phyloP scores from a whole-genome alignment of 2,113 vertebrate genomes.

The Pimephales promelas region DNA sequence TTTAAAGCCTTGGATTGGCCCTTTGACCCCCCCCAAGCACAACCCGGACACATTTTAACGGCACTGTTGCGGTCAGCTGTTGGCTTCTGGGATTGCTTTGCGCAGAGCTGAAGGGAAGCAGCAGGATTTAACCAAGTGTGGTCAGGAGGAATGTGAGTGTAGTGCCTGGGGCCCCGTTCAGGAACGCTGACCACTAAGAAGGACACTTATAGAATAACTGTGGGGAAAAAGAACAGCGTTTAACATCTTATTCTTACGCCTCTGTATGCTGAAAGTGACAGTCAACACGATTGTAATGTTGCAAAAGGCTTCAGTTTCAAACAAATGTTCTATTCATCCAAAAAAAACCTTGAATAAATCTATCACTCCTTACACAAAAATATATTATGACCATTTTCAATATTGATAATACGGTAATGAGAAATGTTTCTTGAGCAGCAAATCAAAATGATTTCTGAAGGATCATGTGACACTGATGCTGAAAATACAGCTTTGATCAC shows the following conservation, averaged over 20 bases:
- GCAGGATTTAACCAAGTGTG: slow-evolving; percentile 16
- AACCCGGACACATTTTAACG: slow-evolving; percentile 11
- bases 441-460: not conserved
- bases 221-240: slow-evolving; percentile 22
- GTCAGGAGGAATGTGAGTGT: slow-evolving; percentile 1
- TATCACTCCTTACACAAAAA: not conserved
- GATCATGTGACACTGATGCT: not conserved
- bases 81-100: not conserved
- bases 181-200: slow-evolving; percentile 24
- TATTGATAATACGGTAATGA: not conserved
- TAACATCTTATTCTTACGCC: slow-evolving; percentile 1
- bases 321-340: not conserved
- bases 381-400: not conserved
- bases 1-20: not conserved
- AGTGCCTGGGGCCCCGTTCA: not conserved
- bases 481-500: not conserved
- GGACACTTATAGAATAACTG: slow-evolving; percentile 10
- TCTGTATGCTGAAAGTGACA: not conserved
- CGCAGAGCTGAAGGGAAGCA: slow-evolving; percentile 5
- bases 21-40: slow-evolving; percentile 2
- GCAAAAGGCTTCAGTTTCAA: not conserved
- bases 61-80: slow-evolving; percentile 30
- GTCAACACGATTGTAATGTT: not conserved
- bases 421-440: not conserved
- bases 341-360: not conserved